These are phyloP conservation scores for Laticauda laticaudata DNA, from an alignment of 2,113 vertebrate genomes.

Conservation along the genomic window DNA sequence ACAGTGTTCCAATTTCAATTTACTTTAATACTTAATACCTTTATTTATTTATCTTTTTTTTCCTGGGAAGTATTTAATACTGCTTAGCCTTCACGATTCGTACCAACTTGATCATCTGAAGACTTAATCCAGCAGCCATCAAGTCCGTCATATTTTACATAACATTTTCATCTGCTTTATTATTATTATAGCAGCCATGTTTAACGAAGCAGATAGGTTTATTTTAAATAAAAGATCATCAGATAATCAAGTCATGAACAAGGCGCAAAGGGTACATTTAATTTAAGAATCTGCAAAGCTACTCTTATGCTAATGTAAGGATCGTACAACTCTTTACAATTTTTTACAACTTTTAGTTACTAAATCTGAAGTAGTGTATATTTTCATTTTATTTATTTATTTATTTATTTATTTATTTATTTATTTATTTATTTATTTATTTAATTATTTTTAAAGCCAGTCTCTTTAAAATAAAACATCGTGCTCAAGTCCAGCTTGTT, in stretches of 20 bases:
- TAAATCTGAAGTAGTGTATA: slow-evolving; percentile 78
- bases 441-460: slow-evolving; percentile 64
- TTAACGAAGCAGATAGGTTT: slow-evolving; percentile 77
- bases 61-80: slow-evolving; percentile 68
- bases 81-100: slow-evolving; percentile 68
- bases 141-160: slow-evolving; percentile 76
- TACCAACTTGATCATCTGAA: slow-evolving; percentile 74
- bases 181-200: slow-evolving; percentile 82
- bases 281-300: slow-evolving; percentile 79
- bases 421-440: slow-evolving; percentile 41
- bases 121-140: slow-evolving; percentile 77
- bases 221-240: slow-evolving; percentile 82
- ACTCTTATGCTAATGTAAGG: slow-evolving; percentile 76
- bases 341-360: slow-evolving; percentile 84
- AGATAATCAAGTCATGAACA: slow-evolving; percentile 81
- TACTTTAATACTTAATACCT: slow-evolving; percentile 57
- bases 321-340: slow-evolving; percentile 81
- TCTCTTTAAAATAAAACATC: slow-evolving; percentile 82
- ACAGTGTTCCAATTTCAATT: slow-evolving; percentile 64
- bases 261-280: slow-evolving; percentile 77
- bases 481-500: slow-evolving; percentile 95
- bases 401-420: slow-evolving; percentile 46
- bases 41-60: slow-evolving; percentile 39
- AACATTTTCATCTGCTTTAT: slow-evolving; percentile 77
- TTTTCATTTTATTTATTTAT: slow-evolving; percentile 63